Evolutionary conservation across 2,797 vertebrate species (phyloP), one percentile per base, ranked within the genome.

Genomic region (Garrulus glandarius): DNA sequence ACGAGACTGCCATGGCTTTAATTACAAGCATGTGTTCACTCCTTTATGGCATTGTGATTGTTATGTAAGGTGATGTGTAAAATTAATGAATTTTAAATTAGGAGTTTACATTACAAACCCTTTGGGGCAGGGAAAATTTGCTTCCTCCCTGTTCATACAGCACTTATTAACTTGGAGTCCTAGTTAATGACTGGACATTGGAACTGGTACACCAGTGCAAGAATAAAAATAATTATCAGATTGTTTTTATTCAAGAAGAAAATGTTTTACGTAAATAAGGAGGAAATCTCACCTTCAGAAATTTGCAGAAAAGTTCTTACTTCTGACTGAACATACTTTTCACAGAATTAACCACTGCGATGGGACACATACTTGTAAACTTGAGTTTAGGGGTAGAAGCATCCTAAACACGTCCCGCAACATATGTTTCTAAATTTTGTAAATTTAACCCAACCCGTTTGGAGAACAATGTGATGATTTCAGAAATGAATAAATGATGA

Each of bases 11-110:
- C 94, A 70, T 93, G 90, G 78, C 88, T 96, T 93, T 97, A 97
- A 97, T 96, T 97, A 90, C 63, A 96, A 96, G 88, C 96, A 97
- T 96, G 92, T 97, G 96, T 92, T 93, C 60, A 39, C 70, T 97
- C 88, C 83, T 95, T 94, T 93, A 95, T 74, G 84, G 81, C 84
- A 91, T 92, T 94, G 67, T 89, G 94, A 93, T 95, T 79, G 74
- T 97, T 96, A 95, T 72, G 88, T 95, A 95, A 97, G 95, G 96
- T 97, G 92, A 93, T 95, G 85, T 94, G 93, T 92, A 92, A 95
- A 96, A 91, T 68, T 80, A 95, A 93, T 77, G 80, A 84, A 79
- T 90, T 95, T 96, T 92, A 95, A 94, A 95, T 96, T 91, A 89
- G 65, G 76, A 89, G 81, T 92, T 95, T 94, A 95, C 70, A 56